Conservation (phyloP, 2,113 vertebrate species). For the Hystrix cristata region DNA sequence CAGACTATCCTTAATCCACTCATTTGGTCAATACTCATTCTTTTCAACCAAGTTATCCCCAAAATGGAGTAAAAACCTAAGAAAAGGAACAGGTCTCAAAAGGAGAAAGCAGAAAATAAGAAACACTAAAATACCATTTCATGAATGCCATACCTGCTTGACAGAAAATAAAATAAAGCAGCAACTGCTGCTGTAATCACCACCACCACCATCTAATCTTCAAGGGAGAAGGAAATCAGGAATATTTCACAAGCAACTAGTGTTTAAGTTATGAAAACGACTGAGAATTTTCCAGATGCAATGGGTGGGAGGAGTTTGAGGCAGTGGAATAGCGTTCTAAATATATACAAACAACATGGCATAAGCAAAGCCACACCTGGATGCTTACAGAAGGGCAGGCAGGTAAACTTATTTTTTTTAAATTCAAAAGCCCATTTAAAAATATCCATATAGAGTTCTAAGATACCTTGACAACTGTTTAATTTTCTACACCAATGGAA, state of each 20-base stretch:
- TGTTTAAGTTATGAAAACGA: not conserved
- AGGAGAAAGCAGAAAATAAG: constrained; percentile 5
- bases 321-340: not conserved
- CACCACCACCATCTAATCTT: not conserved
- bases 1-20: not conserved
- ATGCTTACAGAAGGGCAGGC: not conserved
- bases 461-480: not conserved
- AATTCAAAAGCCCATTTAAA: not conserved
- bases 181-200: too few relatives aligned
- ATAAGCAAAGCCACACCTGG: not conserved
- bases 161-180: not conserved
- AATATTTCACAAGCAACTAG: not conserved
- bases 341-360: not conserved
- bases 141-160: not conserved
- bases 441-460: not conserved
- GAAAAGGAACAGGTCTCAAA: not conserved
- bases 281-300: not conserved
- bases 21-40: not conserved
- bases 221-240: not conserved
- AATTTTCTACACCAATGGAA: constrained; percentile 34
- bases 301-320: not conserved
- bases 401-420: not conserved
- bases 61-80: not conserved
- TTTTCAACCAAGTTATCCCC: not conserved
- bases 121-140: not conserved